Base-by-base conservation (phyloP, 2,797 vertebrate species). In the Cheirogaleus major region DNA sequence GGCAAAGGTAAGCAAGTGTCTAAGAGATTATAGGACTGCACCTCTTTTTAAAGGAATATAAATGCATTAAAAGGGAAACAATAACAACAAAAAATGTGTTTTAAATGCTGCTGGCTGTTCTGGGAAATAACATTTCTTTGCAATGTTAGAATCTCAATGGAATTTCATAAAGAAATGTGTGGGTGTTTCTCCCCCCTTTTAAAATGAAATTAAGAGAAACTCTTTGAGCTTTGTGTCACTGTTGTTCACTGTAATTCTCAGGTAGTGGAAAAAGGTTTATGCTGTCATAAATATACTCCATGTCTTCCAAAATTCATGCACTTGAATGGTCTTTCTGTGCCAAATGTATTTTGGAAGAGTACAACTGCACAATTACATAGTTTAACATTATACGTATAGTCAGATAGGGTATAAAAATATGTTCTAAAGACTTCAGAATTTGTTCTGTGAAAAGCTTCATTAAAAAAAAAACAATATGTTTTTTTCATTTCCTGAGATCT, bases 91-190 rank as follows among this genome's bases (percentile, higher is more conserved):
- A 67, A 83, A 84, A 30, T 38, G 41, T 63, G 35, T 69, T 93
- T 94, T 78, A 43, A 90, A 59, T 69, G 89, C 30, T 81, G 14
- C 38, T 55, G 45, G 10, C 5, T 82, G 14, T 70, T 87, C 57
- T 85, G 87, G 72, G 48, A 93, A 95, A 81, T 50, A 78, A 23
- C 69, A 78, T 79, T 27, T 91, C 73, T 93, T 76, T 52, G 30
- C 45, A 72, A 45, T 57, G 35, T 76, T 73, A 90, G 43, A 91
- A 79, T 86, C 59, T 85, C 65, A 55, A 80, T 59, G 72, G 89
- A 92, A 72, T 95, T 93, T 79, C 61, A 73, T 91, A 25, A 87
- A 94, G 75, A 93, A 95, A 55, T 73, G 41, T 38, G 48, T 70
- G 79, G 10, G 32, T 59, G 30, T 89, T 12, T 1, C 22, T 0